Base-by-base conservation (phyloP, 2,797 vertebrate species). In the Buphagus erythrorhynchus region DNA sequence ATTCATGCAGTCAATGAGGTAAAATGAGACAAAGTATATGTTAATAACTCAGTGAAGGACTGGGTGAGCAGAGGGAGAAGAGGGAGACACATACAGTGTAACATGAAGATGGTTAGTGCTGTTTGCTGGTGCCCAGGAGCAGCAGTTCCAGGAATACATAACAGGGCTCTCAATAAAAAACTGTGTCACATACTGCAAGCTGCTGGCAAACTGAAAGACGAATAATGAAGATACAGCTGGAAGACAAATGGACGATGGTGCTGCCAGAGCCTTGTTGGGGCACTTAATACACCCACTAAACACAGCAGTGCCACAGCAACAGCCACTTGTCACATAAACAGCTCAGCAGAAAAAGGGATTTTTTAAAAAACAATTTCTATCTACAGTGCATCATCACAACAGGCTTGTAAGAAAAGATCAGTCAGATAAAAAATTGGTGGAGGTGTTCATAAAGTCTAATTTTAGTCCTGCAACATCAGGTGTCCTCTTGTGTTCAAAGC, bases 131-230 rank as follows among this genome's bases (percentile, higher is more conserved):
- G 76, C 73, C 45, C 73, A 65, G 76, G 45, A 92, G 79, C 69
- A 78, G 76, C 65, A 86, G 69, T 76, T 95, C 31, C 52, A 93
- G 85, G 89, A 92, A 86, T 59, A 81, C 45, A 61, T 83, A 93
- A 87, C 62, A 89, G 79, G 48, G 49, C 40, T 87, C 68, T 82
- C 77, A 93, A 69, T 94, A 93, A 96, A 91, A 95, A 58, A 48
- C 51, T 2, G 1, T 73, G 83, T 92, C 77, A 88, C 91, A 80
- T 40, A 35, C 65, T 86, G 40, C 42, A 51, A 88, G 91, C 48
- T 90, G 21, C 90, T 66, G 65, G 78, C 51, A 83, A 58, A 59
- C 52, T 43, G 73, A 92, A 90, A 95, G 96, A 91, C 81, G 87
- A 94, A 94, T 87, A 52, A 51, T 76, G 92, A 89, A 73, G 58